Conservation (phyloP, 2,113 vertebrate species). For the Triplophysa rosa region DNA sequence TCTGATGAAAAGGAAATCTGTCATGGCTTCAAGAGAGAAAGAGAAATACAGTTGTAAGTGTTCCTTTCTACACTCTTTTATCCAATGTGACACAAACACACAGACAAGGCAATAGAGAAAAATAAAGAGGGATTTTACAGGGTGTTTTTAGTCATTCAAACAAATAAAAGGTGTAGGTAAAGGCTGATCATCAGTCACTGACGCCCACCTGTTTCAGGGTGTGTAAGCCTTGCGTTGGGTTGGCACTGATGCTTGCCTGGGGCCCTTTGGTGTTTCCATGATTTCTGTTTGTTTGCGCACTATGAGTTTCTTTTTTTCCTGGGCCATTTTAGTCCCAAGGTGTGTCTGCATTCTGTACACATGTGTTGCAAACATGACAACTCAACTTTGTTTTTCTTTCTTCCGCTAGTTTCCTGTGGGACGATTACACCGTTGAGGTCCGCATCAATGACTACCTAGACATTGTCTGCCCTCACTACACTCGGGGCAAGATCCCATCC, state of each 20-base stretch:
- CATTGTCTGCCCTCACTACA: slow-evolving; percentile 92
- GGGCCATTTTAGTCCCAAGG: slow-evolving; percentile 6
- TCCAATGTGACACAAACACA: slow-evolving; percentile 18
- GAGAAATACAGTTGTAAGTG: not conserved
- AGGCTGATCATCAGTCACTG: not conserved
- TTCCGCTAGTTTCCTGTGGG: slow-evolving; percentile 75
- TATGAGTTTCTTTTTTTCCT: not conserved
- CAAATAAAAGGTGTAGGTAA: slow-evolving; percentile 29
- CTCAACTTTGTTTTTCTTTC: slow-evolving; percentile 14
- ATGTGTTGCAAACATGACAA: not conserved
- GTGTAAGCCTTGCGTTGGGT: not conserved
- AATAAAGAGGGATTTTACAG: slow-evolving; percentile 25
- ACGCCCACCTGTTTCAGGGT: not conserved
- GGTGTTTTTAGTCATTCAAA: slow-evolving; percentile 21
- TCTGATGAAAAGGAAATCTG: not conserved
- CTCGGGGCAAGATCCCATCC: slow-evolving; percentile 71
- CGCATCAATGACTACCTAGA: slow-evolving; percentile 91
- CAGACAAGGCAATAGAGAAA: slow-evolving; percentile 35
- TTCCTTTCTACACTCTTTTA: not conserved
- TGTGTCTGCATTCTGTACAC: slow-evolving; percentile 8
- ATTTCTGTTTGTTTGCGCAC: slow-evolving; percentile 16
- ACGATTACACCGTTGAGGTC: slow-evolving; percentile 83
- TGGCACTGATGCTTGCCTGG: not conserved
- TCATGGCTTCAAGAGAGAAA: not conserved
- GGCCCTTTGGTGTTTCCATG: not conserved